A percentile compares a stretch with the other conserved stretches of the same genome.
Evolutionary conservation across 2,888 invertebrate species (phyloP).

Genomic region (Pseudanteris insignis): DNA sequence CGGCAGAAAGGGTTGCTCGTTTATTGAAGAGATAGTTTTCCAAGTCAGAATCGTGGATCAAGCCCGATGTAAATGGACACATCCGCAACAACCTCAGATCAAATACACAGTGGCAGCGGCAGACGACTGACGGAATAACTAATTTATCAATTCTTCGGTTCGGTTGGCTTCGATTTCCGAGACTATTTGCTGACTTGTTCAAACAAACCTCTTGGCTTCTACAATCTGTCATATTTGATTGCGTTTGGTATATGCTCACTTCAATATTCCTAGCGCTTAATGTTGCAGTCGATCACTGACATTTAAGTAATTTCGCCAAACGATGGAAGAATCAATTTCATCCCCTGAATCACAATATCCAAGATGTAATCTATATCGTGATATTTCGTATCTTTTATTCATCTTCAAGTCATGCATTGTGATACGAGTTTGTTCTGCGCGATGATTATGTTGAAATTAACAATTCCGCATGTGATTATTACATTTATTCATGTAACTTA

Average conservation of each 20-base stretch:
- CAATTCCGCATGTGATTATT: too few species aligned
- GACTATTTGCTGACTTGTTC: conserved; percentile 61
- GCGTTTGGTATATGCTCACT: conserved; percentile 14
- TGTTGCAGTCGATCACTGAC: conserved; percentile 19
- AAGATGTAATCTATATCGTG: not conserved
- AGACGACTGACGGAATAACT: conserved; percentile 65
- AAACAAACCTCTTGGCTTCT: conserved; percentile 55
- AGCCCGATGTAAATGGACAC: conserved; percentile 50
- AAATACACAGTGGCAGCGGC: conserved; percentile 51
- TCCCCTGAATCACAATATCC: not conserved
- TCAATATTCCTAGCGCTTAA: conserved; percentile 23
- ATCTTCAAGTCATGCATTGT: too few species aligned
- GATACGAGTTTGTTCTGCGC: too few species aligned
- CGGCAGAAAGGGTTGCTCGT: conserved; percentile 27
- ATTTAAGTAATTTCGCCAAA: conserved; percentile 12
- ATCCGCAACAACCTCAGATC: conserved; percentile 57
- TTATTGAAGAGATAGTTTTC: conserved; percentile 28
- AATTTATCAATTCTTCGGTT: conserved; percentile 67
- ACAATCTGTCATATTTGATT: conserved; percentile 47
- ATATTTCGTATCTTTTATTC: too few species aligned
- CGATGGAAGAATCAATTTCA: conserved; percentile 1
- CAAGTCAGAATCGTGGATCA: conserved; percentile 38
- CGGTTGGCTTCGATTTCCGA: conserved; percentile 62
- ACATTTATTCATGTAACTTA: too few species aligned
- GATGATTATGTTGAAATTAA: too few species aligned